These are phyloP conservation scores for Conomelus anceps DNA, from an alignment of 2,888 invertebrate species.

Conservation along the genomic window DNA sequence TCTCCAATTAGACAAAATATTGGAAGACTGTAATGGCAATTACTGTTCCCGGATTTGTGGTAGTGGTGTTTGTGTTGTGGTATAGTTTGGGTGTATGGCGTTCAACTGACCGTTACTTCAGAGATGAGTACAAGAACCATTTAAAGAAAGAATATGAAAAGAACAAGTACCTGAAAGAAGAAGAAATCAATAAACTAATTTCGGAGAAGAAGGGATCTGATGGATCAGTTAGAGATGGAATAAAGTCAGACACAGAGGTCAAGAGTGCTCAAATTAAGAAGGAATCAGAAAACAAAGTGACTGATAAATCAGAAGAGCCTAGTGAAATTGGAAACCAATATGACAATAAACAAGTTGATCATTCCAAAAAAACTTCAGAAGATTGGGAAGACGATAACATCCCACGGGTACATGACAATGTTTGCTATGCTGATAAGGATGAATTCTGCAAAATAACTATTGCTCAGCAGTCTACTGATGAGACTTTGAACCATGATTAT, in stretches of 20 bases:
- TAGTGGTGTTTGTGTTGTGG: constrained; percentile 62
- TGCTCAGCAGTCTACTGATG: not conserved
- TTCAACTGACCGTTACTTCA: constrained; percentile 68
- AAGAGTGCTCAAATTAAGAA: not conserved
- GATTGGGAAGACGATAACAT: constrained; percentile 1
- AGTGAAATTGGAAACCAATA: not conserved
- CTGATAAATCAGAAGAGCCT: not conserved
- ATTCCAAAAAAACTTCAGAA: not conserved
- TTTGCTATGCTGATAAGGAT: not conserved
- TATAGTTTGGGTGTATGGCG: constrained; percentile 63
- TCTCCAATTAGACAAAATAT: not conserved
- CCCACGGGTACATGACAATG: not conserved
- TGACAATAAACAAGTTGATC: not conserved
- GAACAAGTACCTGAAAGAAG: constrained; percentile 14
- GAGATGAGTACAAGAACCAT: constrained; percentile 59
- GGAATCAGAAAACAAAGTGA: not conserved
- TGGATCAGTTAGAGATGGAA: not conserved
- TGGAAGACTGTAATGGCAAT: constrained; percentile 51
- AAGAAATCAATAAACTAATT: not conserved
- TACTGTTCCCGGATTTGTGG: constrained; percentile 53
- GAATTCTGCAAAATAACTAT: not conserved
- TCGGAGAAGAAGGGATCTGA: not conserved
- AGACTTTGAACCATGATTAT: not conserved
- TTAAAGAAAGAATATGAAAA: constrained; percentile 38
- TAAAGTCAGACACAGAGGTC: not conserved